These are phyloP conservation scores for Heliconius hortense DNA, from an alignment of 2,888 invertebrate species.

Conservation along the genomic window DNA sequence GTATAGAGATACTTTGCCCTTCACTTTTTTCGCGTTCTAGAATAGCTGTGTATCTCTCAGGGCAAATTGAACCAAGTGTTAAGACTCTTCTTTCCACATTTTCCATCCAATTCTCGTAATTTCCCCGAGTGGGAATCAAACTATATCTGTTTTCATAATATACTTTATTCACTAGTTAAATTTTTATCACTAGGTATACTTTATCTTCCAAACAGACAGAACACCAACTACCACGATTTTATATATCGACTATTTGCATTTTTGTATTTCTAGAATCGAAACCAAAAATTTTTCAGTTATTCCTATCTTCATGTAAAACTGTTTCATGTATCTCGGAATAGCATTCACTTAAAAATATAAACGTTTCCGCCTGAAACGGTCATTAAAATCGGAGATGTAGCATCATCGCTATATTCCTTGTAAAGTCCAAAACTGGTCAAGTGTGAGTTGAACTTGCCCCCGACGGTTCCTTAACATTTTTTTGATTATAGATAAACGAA, in stretches of 20 bases:
- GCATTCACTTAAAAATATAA: conserved; percentile 16
- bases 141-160: background rate
- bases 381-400: conserved; percentile 20
- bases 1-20: no score
- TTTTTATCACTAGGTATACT: background rate
- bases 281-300: background rate
- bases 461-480: background rate
- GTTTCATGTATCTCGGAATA: conserved; percentile 1
- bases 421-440: background rate
- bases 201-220: background rate
- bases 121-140: background rate
- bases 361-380: conserved; percentile 11
- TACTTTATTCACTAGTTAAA: background rate
- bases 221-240: background rate
- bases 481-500: background rate
- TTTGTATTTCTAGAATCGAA: background rate
- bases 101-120: background rate
- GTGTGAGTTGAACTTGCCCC: background rate
- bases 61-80: no score
- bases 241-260: no score
- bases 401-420: conserved; percentile 15
- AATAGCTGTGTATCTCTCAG: no score
- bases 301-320: conserved; percentile 3
- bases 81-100: no score
- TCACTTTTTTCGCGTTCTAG: no score